Evolutionary conservation across 2,113 vertebrate species (phyloP), one percentile per base, ranked within the genome.

Genomic region (Gadus chalcogrammus): DNA sequence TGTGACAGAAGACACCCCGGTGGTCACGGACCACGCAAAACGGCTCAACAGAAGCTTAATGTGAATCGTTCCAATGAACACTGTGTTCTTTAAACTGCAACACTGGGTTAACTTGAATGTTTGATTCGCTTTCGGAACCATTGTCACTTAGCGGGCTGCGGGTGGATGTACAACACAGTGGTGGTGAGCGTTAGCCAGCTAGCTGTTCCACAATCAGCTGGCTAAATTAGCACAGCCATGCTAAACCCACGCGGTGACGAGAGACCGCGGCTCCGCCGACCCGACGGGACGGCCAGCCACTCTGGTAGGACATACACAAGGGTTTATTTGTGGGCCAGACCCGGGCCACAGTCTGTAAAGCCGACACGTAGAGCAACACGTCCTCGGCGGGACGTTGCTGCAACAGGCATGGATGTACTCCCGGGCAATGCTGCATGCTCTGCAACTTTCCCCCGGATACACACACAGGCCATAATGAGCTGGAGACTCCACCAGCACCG

Each of bases 201-300:
- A 89, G 85, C 85, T 63, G 67, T 67, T 3, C 22, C 28, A 27
- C 18, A 27, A 18, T 11, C 55, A 65, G 56, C 61, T 64, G 38
- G 72, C 84, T 86, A 81, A 73, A 62, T 76, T 88, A 85, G 78
- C 85, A 60, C 56, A n/a, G 88, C 88, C 80, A 87, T 72, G 88
- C 89, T 89, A 88, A 80, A 83, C 83, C 88, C 89, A 90, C 84
- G 88, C 84, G 88, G 88, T 80, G 72, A 6, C 15, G 55, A 3
- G 55, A 16, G 55, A 58, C 55, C 55, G 15, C 55, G 55, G 55
- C n/a, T 13, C 55, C 55, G 11, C 16, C 15, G 15, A 16, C 31
- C 31, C 31, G 6, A 35, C 31, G 31, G 31, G 31, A 35, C 31
- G 31, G 31, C 31, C 31, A 35, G 31, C 31, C 4, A 35, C 31